Evolutionary conservation across 2,113 vertebrate species (phyloP).

Genomic region (Plectropomus leopardus): DNA sequence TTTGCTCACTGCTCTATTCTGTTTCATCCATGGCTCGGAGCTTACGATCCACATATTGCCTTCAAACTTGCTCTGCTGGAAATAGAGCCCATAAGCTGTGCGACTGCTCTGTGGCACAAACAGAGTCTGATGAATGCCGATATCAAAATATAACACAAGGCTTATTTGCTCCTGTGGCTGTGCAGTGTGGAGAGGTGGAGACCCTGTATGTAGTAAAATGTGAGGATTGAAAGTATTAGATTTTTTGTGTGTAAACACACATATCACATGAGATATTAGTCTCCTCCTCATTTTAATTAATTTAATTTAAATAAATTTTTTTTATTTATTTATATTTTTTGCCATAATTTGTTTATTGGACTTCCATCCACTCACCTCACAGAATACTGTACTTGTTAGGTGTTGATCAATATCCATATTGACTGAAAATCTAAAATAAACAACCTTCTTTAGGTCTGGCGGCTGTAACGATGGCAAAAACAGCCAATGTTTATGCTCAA

Average conservation of each 20-base stretch:
- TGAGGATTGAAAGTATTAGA: background rate
- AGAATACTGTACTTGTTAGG: no score
- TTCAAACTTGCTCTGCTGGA: slow-evolving; percentile 42
- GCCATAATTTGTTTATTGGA: background rate
- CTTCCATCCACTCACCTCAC: background rate
- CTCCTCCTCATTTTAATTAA: no score
- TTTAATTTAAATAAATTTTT: no score
- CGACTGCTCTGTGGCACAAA: slow-evolving; percentile 43
- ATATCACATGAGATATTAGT: background rate
- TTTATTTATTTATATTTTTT: no score
- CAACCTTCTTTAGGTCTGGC: background rate
- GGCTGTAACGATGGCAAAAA: background rate
- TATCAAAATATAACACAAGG: slow-evolving; percentile 30
- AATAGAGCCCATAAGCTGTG: slow-evolving; percentile 55
- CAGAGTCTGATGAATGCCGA: slow-evolving; percentile 46
- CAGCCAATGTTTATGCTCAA: background rate
- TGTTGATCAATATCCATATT: slow-evolving; percentile 13
- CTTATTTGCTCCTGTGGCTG: slow-evolving; percentile 5
- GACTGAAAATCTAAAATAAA: slow-evolving; percentile 8
- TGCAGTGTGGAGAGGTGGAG: background rate
- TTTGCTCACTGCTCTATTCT: slow-evolving; percentile 14
- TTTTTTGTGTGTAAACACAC: background rate
- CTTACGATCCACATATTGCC: slow-evolving; percentile 37
- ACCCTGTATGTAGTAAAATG: background rate
- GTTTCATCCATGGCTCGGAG: slow-evolving; percentile 23